Conservation (phyloP, 2,888 invertebrate genomes). For the Chrysopilus asiliformis region DNA sequence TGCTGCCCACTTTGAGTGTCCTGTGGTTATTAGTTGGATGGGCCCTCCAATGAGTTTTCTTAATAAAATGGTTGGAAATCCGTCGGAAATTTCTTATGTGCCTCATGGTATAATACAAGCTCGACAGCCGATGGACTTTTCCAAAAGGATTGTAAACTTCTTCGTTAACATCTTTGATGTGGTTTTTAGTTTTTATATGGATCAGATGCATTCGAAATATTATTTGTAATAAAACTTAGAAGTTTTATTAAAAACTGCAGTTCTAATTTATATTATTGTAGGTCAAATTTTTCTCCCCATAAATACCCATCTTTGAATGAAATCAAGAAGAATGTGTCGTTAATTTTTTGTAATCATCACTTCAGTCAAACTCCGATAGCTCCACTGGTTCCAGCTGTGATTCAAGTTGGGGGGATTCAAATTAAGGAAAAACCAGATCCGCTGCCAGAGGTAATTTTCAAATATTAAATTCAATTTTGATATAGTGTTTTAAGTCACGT, state of each 20-base stretch:
- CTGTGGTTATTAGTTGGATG: slow-evolving; percentile 8
- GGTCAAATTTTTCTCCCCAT: slow-evolving; percentile 9
- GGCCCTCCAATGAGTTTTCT: neutral
- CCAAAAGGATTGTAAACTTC: slow-evolving; percentile 4
- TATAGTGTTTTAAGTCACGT: no score
- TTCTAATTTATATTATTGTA: no score
- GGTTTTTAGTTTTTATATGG: no score
- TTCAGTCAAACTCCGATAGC: slow-evolving; percentile 26
- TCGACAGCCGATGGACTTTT: slow-evolving; percentile 6
- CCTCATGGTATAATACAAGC: neutral
- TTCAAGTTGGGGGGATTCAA: slow-evolving; percentile 22
- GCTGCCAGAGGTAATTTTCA: slow-evolving; percentile 11
- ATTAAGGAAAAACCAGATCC: slow-evolving; percentile 22
- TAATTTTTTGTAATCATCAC: slow-evolving; percentile 34
- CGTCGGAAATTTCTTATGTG: slow-evolving; percentile 3
- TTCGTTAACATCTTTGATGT: no score
- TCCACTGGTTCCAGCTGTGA: slow-evolving; percentile 12
- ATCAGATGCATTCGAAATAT: no score
- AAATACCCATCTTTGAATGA: slow-evolving; percentile 17
- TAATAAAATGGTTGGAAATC: slow-evolving; percentile 4
- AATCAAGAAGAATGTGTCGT: slow-evolving; percentile 27
- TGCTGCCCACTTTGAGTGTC: slow-evolving; percentile 15
- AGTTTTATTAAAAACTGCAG: no score
- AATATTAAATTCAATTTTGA: no score
- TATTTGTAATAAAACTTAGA: no score